Conservation (phyloP, 2,113 vertebrate species). For the Enhydra lutris region DNA sequence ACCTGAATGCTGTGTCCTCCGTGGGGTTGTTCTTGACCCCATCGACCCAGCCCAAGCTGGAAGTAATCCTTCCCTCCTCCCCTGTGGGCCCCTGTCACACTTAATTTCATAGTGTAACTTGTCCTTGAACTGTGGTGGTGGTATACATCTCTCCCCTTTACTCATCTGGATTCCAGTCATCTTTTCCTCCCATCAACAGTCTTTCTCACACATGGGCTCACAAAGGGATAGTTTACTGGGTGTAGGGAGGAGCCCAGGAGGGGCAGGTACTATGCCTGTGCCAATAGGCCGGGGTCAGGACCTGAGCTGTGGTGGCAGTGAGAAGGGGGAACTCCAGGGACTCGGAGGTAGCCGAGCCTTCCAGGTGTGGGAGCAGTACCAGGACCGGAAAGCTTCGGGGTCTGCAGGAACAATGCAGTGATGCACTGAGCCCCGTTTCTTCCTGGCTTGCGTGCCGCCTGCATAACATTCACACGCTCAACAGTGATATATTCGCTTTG, state of each 20-base stretch:
- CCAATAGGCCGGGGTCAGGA: neutral
- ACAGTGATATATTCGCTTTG: neutral
- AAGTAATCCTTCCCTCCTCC: neutral
- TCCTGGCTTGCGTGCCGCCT: neutral
- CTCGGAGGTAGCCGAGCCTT: rapidly evolving
- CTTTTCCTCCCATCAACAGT: neutral
- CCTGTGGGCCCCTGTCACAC: neutral
- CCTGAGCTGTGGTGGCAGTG: neutral
- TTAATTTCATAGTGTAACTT: neutral
- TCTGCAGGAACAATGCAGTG: neutral
- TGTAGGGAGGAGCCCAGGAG: neutral
- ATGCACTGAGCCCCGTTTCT: rapidly evolving
- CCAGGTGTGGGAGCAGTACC: rapidly evolving
- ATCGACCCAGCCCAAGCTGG: neutral
- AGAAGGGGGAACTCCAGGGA: neutral
- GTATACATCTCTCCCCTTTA: neutral
- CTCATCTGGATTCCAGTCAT: neutral
- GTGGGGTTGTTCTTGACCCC: neutral
- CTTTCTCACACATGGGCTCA: neutral
- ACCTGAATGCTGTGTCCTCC: neutral
- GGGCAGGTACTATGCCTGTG: neutral
- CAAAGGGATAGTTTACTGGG: neutral
- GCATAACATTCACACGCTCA: no score
- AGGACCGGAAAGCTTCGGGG: rapidly evolving
- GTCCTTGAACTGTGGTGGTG: neutral